Base-by-base conservation (phyloP, 2,797 vertebrate genomes). In the Falco peregrinus region DNA sequence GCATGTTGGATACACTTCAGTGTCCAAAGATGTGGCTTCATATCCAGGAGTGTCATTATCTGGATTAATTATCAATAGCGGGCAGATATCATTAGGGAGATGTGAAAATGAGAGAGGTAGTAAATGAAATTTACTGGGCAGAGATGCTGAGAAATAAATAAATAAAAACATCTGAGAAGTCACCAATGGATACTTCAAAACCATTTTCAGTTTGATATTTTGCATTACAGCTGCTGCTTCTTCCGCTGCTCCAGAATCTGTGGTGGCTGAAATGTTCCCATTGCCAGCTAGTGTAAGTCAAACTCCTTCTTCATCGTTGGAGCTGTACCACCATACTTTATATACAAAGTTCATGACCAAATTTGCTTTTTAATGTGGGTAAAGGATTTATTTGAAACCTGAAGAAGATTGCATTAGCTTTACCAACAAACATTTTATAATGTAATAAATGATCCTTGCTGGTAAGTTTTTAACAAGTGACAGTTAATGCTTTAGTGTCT, bases 31-130 rank as follows among this genome's bases (percentile, higher is more conserved):
- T 97, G 92, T 94, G 93, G 95, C 86, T 93, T 97, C 96, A 95
- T 96, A 97, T 97, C 85, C 95, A 96, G 87, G 88, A 96, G 96
- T 97, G 94, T 97, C 95, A 81, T 98, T 98, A 98, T 97, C 97
- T 96, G 92, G 94, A 98, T 98, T 98, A 98, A 98, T 98, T 98
- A 97, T 96, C 96, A 98, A 97, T 96, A 97, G 91, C 18, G 2
- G 93, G 91, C 91, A 97, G 90, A 96, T 95, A 97, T 90, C 95
- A 96, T 98, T 97, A 98, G 81, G 95, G 57, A 76, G 64, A 95
- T 97, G 61, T 89, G 90, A 96, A 97, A 98, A 97, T 26, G 45
- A 94, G 68, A 96, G 71, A 97, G 70, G n/a, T 41, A 95, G 59
- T 81, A 97, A 97, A 95, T 93, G 29, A 96, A 96, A 97, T 97